These are phyloP conservation scores for Drosophila fungiperda DNA, from an alignment of 2,888 invertebrate genomes.

Conservation along the genomic window DNA sequence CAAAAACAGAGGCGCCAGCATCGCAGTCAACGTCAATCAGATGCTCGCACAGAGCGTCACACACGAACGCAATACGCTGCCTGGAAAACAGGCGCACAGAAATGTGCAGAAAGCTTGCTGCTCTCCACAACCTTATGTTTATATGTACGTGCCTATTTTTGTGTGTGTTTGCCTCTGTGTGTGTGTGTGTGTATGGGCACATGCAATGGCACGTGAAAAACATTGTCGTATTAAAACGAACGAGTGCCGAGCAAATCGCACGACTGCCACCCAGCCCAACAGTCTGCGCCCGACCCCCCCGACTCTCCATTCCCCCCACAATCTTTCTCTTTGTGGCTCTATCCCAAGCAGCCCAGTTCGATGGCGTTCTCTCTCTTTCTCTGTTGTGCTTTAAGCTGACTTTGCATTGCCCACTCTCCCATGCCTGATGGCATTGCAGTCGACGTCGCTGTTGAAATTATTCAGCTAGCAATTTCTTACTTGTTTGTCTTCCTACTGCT, in stretches of 20 bases:
- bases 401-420: conserved; percentile 42
- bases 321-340: not conserved
- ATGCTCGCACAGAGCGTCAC: conserved; percentile 80
- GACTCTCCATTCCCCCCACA: not conserved
- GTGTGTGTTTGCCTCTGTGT: conserved; percentile 3
- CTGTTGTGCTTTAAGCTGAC: conserved; percentile 57
- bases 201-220: conserved; percentile 77
- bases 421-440: conserved; percentile 29
- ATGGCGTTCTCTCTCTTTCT: conserved; percentile 24
- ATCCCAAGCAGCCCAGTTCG: conserved; percentile 7
- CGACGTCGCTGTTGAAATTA: conserved; percentile 56
- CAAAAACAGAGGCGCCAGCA: conserved; percentile 23
- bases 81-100: conserved; percentile 79
- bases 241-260: conserved; percentile 33
- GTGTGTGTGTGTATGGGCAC: conserved; percentile 51
- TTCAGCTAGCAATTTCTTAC: conserved; percentile 71
- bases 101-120: conserved; percentile 11
- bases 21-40: conserved; percentile 67
- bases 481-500: conserved; percentile 32
- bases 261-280: conserved; percentile 24
- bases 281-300: conserved; percentile 2
- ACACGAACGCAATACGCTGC: conserved; percentile 84
- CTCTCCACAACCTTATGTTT: conserved; percentile 14
- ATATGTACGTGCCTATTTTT: conserved; percentile 3
- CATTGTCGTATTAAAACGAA: conserved; percentile 60